Conservation (phyloP, 2,113 vertebrate genomes). For the Chlamydotis undulata region DNA sequence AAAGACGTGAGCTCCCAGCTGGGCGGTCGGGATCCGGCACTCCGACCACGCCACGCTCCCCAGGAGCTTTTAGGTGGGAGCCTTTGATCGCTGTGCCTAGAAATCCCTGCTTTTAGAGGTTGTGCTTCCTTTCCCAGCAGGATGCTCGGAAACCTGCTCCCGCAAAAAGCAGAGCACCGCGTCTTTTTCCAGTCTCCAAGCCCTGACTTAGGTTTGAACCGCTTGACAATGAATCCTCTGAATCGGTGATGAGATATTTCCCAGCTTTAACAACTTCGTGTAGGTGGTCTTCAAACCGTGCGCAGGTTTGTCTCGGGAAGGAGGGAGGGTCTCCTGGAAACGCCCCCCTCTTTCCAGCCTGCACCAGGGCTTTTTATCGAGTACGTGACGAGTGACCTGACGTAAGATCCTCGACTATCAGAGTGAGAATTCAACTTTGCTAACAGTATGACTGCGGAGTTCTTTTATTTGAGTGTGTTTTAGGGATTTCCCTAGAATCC, state of each 20-base stretch:
- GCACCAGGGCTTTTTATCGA: conserved; percentile 23
- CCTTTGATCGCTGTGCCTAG: not conserved
- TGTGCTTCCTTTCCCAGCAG: conserved; percentile 18
- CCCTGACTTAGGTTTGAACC: conserved; percentile 40
- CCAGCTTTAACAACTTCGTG: conserved; percentile 31
- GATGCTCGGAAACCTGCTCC: not conserved
- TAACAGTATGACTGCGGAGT: conserved; percentile 31
- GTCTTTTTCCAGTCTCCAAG: conserved; percentile 28
- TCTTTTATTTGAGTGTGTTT: conserved; percentile 41
- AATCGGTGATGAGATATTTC: conserved; percentile 3
- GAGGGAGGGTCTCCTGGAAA: not conserved
- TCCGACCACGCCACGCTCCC: not conserved
- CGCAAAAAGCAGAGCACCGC: not conserved
- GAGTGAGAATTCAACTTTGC: conserved; percentile 37
- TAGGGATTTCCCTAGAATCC: conserved; percentile 47
- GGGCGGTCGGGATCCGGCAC: not conserved
- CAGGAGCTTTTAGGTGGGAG: not conserved
- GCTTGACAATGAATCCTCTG: conserved; percentile 14
- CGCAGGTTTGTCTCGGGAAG: conserved; percentile 6
- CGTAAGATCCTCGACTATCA: conserved; percentile 12
- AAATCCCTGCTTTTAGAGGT: not conserved
- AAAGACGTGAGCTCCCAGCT: not conserved
- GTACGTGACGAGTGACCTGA: conserved; percentile 2
- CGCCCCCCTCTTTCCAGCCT: conserved; percentile 18
- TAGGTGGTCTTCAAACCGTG: conserved; percentile 1